Base-by-base conservation (phyloP, 2,797 vertebrate species). In the Yasuhikotakia modesta region DNA sequence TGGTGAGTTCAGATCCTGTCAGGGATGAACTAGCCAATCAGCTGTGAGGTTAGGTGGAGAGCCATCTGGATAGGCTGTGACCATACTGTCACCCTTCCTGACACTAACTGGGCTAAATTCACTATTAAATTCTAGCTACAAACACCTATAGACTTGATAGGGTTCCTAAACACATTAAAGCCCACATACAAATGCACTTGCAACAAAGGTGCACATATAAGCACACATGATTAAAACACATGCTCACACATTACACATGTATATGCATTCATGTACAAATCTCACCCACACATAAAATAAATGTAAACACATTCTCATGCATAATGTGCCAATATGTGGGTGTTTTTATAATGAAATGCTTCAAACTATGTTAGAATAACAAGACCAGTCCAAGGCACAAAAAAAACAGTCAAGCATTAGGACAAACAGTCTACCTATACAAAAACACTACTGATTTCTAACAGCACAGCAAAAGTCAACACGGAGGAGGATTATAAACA, bases 61-160 rank as follows among this genome's bases (percentile, higher is more conserved):
- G 68, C 77, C 83, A 84, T 83, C 78, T 86, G 81, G 60, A 82
- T 73, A 64, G 17, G 57, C 73, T 17, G 64, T 72, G 53, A 32
- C 46, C 68, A 60, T 57, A 75, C 66, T 76, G 27, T 81, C 63
- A 43, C 60, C 76, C 45, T 76, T 73, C 78, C 65, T 63, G 76
- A 43, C 79, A 68, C 79, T 73, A 83, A 71, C 84, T 79, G 81
- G 57, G 77, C 55, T 76, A 68, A 73, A 58, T 30, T 61, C 76
- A 81, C 76, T 43, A 69, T 48, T 74, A 17, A 85, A 69, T 48
- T 48, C 70, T 53, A 58, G 71, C 50, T 53, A 21, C 73, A 58
- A 73, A 78, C 73, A 55, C 76, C 30, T 55, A 64, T 72, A 74
- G 55, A 22, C 50, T 69, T 60, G 58, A 63, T 17, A 73, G 64